Conservation (phyloP, 2,797 vertebrate species). For the Sarcophilus harrisii region DNA sequence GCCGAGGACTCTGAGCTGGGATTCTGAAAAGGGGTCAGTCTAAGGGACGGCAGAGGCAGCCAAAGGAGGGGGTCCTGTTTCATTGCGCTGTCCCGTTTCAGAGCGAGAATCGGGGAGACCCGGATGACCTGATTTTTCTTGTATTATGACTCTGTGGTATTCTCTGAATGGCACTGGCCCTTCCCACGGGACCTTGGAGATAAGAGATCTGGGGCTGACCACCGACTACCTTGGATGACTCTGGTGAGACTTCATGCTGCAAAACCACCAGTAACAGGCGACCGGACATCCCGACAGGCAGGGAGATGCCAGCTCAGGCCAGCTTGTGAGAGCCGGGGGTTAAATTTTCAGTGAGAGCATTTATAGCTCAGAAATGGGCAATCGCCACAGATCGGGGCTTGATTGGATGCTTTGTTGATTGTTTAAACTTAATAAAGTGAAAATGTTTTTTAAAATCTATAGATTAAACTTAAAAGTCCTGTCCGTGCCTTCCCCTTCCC, state of each 20-base stretch:
- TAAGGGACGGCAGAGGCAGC: not conserved
- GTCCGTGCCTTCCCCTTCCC: not conserved
- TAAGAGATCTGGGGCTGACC: not conserved
- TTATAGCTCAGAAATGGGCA: not conserved
- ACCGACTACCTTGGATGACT: not conserved
- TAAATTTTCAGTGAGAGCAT: not conserved
- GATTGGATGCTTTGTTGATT: not conserved
- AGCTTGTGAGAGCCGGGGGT: not conserved
- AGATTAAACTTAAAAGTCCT: not conserved
- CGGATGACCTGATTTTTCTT: not conserved
- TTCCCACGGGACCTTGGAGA: not conserved
- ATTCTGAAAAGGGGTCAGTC: not conserved
- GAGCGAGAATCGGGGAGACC: not conserved
- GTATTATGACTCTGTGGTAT: not conserved
- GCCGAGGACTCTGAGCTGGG: not conserved
- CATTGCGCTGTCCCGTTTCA: accelerated
- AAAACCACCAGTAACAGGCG: not conserved
- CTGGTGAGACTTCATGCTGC: not conserved
- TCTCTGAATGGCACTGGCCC: not conserved
- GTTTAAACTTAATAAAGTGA: not conserved
- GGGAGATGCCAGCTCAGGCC: not conserved
- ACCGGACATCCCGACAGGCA: not conserved
- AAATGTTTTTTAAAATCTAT: too few species aligned
- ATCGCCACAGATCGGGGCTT: not conserved
- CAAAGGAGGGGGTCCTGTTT: not conserved